Evolutionary conservation across 2,888 invertebrate genomes (phyloP).

Genomic region (Sarcophaga caerulescens): DNA sequence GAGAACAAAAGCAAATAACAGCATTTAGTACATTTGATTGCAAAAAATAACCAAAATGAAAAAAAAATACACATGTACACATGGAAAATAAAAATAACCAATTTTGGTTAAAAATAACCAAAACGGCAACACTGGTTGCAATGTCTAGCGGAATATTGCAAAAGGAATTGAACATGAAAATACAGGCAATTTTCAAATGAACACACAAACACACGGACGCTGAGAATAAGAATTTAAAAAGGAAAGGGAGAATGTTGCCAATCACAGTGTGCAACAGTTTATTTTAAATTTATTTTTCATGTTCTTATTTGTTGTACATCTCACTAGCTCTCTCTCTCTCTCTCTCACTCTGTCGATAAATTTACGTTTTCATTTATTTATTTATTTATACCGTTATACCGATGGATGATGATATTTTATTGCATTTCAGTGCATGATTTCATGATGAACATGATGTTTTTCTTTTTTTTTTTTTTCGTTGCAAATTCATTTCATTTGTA

Average conservation of each 20-base stretch:
- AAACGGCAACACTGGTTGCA: too few relatives aligned
- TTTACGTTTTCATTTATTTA: background rate
- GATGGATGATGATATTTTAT: constrained; percentile 50
- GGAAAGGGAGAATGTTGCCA: background rate
- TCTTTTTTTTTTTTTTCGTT: constrained; percentile 13
- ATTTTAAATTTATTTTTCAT: background rate
- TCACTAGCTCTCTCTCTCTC: background rate
- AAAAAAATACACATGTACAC: too few relatives aligned
- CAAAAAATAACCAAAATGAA: too few relatives aligned
- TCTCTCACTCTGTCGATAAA: background rate
- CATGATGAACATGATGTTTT: constrained; percentile 11
- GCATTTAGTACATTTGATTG: too few relatives aligned
- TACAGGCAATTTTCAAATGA: too few relatives aligned
- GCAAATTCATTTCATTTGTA: constrained; percentile 25
- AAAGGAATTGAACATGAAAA: too few relatives aligned
- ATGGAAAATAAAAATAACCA: too few relatives aligned
- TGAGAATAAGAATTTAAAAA: background rate
- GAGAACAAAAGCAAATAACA: too few relatives aligned
- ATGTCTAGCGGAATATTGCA: background rate
- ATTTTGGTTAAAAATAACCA: too few relatives aligned
- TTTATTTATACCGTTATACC: constrained; percentile 18
- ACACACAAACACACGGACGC: too few relatives aligned
- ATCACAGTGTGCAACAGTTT: constrained; percentile 37
- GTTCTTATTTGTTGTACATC: too few relatives aligned
- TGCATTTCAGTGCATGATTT: constrained; percentile 30